A percentile compares a stretch with the other conserved stretches of the same genome.
These are phyloP conservation scores for Semnopithecus entellus DNA, from an alignment of 2,113 vertebrate species.

Conservation along the genomic window DNA sequence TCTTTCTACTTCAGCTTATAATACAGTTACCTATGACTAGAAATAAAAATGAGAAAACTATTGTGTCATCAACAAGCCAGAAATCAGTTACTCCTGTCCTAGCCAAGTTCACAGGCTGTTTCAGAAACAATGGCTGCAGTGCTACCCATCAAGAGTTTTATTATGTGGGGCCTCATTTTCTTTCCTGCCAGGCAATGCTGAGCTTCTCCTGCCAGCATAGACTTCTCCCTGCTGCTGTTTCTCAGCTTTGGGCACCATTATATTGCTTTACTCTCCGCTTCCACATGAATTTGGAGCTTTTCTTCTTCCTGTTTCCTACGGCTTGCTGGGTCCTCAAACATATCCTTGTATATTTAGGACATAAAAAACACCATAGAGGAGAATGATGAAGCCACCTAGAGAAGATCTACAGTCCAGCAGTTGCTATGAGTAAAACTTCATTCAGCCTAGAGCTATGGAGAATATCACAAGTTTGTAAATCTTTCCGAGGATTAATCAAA, in stretches of 20 bases:
- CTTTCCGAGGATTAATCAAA: slow-evolving; percentile 2
- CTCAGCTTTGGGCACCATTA: neutral
- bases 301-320: slow-evolving; percentile 28
- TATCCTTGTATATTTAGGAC: neutral
- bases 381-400: neutral
- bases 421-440: neutral
- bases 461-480: neutral
- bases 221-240: slow-evolving; percentile 8
- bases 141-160: neutral
- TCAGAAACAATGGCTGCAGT: neutral
- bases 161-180: neutral
- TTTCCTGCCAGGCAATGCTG: neutral
- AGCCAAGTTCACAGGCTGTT: neutral
- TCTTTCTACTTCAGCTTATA: neutral
- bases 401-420: neutral
- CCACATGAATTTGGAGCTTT: neutral
- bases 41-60: neutral
- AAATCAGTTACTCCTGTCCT: neutral
- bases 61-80: neutral
- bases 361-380: neutral
- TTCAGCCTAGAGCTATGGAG: neutral
- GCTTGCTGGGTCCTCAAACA: slow-evolving; percentile 26
- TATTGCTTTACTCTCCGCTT: neutral
- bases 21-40: neutral
- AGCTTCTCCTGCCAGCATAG: neutral